Conservation (phyloP, 2,888 invertebrate species). For the Habrosyne pyritoides region DNA sequence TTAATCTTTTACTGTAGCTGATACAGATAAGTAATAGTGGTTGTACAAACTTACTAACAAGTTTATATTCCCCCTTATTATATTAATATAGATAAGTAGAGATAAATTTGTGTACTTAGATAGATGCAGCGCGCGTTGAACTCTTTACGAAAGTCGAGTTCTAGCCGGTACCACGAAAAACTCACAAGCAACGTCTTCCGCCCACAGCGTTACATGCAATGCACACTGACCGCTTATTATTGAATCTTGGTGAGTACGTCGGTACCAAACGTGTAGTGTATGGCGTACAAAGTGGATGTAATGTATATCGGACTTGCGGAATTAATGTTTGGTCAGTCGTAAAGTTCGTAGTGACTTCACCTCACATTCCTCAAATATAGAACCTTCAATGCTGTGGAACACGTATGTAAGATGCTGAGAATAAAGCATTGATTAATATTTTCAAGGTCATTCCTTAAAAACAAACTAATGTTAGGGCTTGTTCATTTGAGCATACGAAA, state of each 20-base stretch:
- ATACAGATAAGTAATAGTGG: background rate
- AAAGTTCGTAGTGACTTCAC: conserved; percentile 29
- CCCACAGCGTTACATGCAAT: background rate
- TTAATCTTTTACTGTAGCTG: background rate
- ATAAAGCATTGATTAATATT: background rate
- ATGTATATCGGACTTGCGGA: conserved; percentile 30
- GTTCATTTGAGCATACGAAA: no score
- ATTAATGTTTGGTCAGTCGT: conserved; percentile 33
- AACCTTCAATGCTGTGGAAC: background rate
- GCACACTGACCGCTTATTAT: conserved; percentile 27
- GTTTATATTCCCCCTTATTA: conserved; percentile 3
- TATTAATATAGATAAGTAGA: background rate
- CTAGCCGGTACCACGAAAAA: conserved; percentile 22
- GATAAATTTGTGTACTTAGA: background rate
- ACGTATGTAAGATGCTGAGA: background rate
- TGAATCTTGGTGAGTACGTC: background rate
- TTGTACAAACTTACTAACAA: conserved; percentile 1
- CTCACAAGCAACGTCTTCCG: background rate
- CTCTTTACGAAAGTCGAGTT: conserved; percentile 69
- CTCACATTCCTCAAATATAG: conserved; percentile 39
- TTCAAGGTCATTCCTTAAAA: no score
- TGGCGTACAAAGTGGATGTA: background rate
- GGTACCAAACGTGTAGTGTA: background rate
- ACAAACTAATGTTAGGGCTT: no score
- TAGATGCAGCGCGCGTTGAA: conserved; percentile 67